These are phyloP conservation scores for Odocoileus hemionus DNA, from an alignment of 2,113 vertebrate genomes.

Conservation along the genomic window DNA sequence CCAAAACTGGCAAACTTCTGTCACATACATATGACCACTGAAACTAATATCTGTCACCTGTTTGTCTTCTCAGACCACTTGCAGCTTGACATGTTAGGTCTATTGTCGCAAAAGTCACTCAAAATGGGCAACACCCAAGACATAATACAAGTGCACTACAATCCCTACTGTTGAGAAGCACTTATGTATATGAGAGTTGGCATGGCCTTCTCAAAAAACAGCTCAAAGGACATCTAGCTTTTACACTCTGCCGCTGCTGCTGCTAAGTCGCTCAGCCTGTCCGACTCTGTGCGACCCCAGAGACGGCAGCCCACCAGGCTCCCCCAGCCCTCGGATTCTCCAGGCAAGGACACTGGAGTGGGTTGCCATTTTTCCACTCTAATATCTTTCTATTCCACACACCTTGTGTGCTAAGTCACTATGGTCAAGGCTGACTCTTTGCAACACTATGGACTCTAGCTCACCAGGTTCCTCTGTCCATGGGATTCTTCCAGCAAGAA, in stretches of 20 bases:
- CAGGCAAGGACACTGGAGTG: no score
- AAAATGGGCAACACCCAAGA: neutral
- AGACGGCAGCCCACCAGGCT: rapidly evolving
- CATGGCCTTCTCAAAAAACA: neutral
- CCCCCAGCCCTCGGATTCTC: no score
- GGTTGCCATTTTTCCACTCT: neutral
- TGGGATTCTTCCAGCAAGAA: neutral
- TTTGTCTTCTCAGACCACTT: neutral
- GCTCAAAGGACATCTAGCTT: neutral
- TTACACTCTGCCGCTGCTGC: neutral
- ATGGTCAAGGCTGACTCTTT: neutral
- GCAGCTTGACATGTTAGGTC: neutral
- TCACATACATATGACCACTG: neutral
- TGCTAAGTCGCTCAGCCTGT: neutral
- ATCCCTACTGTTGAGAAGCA: neutral
- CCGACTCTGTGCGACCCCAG: rapidly evolving
- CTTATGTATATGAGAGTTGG: neutral
- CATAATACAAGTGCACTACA: neutral
- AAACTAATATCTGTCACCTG: neutral
- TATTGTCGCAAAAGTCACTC: neutral
- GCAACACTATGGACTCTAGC: neutral
- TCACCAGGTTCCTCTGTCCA: neutral
- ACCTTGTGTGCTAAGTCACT: neutral
- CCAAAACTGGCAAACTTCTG: neutral
- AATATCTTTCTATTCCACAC: neutral